Evolutionary conservation across 2,113 vertebrate genomes (phyloP).

Genomic region (Indicator indicator): DNA sequence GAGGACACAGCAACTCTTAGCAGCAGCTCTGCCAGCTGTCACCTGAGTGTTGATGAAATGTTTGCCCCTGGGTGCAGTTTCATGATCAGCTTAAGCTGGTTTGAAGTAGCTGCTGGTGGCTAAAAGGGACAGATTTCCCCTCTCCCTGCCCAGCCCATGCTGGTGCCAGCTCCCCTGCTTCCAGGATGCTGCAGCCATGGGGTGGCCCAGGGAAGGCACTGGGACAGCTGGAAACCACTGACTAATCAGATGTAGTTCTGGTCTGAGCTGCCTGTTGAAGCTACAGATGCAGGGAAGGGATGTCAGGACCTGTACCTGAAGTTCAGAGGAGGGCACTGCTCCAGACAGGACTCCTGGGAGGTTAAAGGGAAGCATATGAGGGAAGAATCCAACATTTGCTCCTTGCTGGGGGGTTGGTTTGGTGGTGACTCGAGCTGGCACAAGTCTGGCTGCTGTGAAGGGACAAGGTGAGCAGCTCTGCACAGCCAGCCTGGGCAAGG

Average conservation of each 20-base stretch:
- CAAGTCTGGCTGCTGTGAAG: background rate
- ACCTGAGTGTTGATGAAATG: background rate
- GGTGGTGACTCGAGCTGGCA: background rate
- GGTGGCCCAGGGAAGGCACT: background rate
- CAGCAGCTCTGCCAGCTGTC: conserved; percentile 19
- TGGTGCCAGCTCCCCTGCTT: background rate
- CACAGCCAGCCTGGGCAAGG: background rate
- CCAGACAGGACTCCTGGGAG: background rate
- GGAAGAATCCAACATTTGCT: accelerated
- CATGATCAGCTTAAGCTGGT: background rate
- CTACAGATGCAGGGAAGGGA: background rate
- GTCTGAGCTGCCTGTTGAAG: background rate
- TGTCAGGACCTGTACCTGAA: accelerated
- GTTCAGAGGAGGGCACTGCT: background rate
- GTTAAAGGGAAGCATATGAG: accelerated
- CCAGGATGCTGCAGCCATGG: accelerated
- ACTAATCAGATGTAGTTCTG: accelerated
- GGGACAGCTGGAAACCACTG: background rate
- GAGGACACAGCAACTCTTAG: background rate
- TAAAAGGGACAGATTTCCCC: background rate
- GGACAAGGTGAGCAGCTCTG: background rate
- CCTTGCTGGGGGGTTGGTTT: accelerated
- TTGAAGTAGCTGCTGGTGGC: background rate
- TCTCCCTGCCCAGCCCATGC: background rate
- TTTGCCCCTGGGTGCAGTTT: background rate